Conservation (phyloP, 2,113 vertebrate genomes). For the Micromys minutus region DNA sequence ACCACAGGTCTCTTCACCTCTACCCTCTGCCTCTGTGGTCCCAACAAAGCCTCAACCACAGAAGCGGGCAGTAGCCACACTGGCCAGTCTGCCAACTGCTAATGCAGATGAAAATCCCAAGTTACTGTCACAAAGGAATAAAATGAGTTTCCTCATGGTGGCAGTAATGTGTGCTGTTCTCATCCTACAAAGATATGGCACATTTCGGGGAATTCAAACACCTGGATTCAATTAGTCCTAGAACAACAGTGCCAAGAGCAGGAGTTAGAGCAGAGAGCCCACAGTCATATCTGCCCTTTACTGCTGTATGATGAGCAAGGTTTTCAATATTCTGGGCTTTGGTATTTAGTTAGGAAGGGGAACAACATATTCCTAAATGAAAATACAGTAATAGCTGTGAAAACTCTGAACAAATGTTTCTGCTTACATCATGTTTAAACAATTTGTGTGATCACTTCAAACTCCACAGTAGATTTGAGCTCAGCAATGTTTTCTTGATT, state of each 20-base stretch:
- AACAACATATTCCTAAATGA: background rate
- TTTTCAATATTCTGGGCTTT: background rate
- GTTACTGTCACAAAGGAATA: no score
- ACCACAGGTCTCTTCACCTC: background rate
- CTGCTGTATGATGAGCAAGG: background rate
- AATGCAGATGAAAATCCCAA: background rate
- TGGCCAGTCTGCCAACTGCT: background rate
- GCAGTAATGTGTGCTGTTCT: background rate
- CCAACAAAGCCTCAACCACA: background rate
- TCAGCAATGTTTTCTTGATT: background rate
- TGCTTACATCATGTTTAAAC: background rate
- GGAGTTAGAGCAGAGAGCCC: background rate
- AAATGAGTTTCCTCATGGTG: background rate
- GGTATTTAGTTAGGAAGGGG: background rate
- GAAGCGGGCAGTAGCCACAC: background rate
- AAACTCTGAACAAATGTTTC: background rate
- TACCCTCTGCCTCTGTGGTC: background rate
- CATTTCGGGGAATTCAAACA: background rate
- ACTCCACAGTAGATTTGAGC: background rate
- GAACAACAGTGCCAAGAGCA: background rate
- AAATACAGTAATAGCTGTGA: background rate
- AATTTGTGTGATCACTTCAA: background rate
- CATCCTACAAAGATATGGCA: background rate
- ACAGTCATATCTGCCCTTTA: background rate
- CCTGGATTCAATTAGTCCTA: background rate